Evolutionary conservation across 2,888 invertebrate species (phyloP), one percentile per base, ranked within the genome.

Genomic region (Gasteruption jaculator): DNA sequence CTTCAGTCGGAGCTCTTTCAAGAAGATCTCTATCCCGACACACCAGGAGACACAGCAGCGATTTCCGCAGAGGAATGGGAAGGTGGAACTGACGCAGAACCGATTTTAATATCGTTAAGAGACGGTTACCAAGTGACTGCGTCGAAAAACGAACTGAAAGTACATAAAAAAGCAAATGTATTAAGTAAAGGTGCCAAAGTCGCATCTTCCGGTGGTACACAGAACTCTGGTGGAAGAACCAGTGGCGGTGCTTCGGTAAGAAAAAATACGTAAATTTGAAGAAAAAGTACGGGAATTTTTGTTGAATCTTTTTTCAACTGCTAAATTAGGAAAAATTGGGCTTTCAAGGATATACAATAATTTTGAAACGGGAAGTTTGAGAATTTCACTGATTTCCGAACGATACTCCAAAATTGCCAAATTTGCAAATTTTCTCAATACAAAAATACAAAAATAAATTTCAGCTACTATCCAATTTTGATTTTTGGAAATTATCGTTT

Each of bases 21-120:
- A 75, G 93, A 94, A 71, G 96, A 96, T 74, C 77, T 97, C 51
- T 97, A 93, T 73, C 96, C 96, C 0, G 94, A 95, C 68, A 95
- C 96, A 5, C 75, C 91, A 12, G 91, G 93, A 38, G 91, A 93
- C 63, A 87, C 87, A 48, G 86, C 94, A 5, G 88, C 91, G 10
- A 75, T 87, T 49, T 84, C 90, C 1, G 92, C 93, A 2, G 93
- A 93, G 63, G 94, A 95, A 71, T 95, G 95, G 90, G 79, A 88
- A 41, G 80, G 78, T 26, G 96, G 96, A 10, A 83, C 85, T 60
- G 91, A 94, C 71, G 85, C 87, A 2, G 92, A 92, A 56, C 96
- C 96, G 2, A 75, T 92, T 59, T 79, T 94, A 50, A 88, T 96
- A 72, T 93, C 93, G 45, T 77, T 96, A 47, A 89, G 91, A 80